A percentile compares a stretch with the other conserved stretches of the same genome.
These are phyloP conservation scores for Enteromius fasciolatus DNA, from an alignment of 2,797 vertebrate species.

Conservation along the genomic window DNA sequence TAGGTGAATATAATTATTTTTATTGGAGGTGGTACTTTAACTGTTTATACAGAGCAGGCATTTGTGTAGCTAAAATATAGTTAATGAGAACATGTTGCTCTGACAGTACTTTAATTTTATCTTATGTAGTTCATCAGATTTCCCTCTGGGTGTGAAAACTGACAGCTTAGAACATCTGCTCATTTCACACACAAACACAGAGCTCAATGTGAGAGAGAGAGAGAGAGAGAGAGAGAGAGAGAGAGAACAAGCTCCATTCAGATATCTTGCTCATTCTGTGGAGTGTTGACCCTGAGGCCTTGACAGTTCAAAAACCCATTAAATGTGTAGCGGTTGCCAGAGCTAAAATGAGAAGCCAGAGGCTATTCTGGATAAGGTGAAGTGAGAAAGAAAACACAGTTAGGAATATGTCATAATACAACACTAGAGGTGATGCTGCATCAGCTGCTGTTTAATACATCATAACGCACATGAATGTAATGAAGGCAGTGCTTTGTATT, in stretches of 20 bases:
- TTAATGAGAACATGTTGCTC: slow-evolving; percentile 20
- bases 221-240: slow-evolving; percentile 43
- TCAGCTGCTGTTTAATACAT: slow-evolving; percentile 37
- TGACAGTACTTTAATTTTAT: slow-evolving; percentile 83
- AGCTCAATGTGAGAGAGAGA: background rate
- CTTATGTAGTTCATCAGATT: slow-evolving; percentile 80
- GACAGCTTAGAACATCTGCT: slow-evolving; percentile 80
- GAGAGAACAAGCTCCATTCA: slow-evolving; percentile 72
- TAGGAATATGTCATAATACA: slow-evolving; percentile 52
- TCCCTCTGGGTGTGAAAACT: slow-evolving; percentile 75
- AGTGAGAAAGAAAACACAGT: slow-evolving; percentile 53
- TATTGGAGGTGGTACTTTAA: background rate
- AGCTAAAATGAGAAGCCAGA: slow-evolving; percentile 72
- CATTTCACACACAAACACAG: slow-evolving; percentile 72
- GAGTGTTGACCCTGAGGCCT: slow-evolving; percentile 74
- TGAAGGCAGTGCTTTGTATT: slow-evolving; percentile 23
- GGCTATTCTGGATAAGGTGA: slow-evolving; percentile 67
- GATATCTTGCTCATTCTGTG: slow-evolving; percentile 67
- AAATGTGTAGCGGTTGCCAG: slow-evolving; percentile 75
- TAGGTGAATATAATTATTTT: background rate
- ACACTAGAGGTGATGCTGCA: slow-evolving; percentile 39
- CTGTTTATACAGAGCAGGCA: slow-evolving; percentile 13
- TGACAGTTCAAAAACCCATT: slow-evolving; percentile 78
- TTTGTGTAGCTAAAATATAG: slow-evolving; percentile 64
- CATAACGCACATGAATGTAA: slow-evolving; percentile 23